Base-by-base conservation (phyloP, 37 sponge, comb jelly and placozoan species). In the Cladorhizidae sp. region DNA sequence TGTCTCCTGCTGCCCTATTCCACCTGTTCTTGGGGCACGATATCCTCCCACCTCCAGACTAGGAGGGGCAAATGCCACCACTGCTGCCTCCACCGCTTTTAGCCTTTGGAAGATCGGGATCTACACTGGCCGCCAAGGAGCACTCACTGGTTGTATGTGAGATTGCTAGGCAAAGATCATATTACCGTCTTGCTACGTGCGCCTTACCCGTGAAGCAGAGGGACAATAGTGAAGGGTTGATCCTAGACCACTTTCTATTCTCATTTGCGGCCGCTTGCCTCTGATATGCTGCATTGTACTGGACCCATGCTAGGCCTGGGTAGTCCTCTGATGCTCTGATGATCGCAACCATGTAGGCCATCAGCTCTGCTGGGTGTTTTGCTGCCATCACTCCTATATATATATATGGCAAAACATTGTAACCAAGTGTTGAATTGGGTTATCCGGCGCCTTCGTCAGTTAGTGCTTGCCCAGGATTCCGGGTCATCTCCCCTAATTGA, bases 201-300 rank as follows among this genome's bases (percentile, higher is more conserved):
- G 49, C 81, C 45, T 41, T 35, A n/a, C 81, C 81, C 31, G 72
- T 71, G 59, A 81, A 81, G 59, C 73, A 71, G 32, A 81, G 59
- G 33, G 81, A 71, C 40, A 51, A 81, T 11, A 81, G 42, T 18
- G 81, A 54, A 1, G 73, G 72, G 73, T 81, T 81, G 9, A 81
- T 40, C 20, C 22, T 17, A 15, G 73, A 81, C 81, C 81, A 72
- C 42, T 20, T 70, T 36, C 56, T 26, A 18, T 68, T 54, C 2
- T 69, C 80, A 2, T 22, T 79, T 33, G 52, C 31, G 20, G 80
- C 81, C 3, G 81, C 62, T 57, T 71, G 81, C 18, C 73, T 38
- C 21, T 73, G 72, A 57, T 67, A 81, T 23, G 69, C 70, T 22
- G 70, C 62, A 61, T 81, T 73, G 33, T 81, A 81, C 11, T 36